These are phyloP conservation scores for Lytechinus pictus DNA, from an alignment of 35 echinoderm and acorn worm species.

Conservation along the genomic window DNA sequence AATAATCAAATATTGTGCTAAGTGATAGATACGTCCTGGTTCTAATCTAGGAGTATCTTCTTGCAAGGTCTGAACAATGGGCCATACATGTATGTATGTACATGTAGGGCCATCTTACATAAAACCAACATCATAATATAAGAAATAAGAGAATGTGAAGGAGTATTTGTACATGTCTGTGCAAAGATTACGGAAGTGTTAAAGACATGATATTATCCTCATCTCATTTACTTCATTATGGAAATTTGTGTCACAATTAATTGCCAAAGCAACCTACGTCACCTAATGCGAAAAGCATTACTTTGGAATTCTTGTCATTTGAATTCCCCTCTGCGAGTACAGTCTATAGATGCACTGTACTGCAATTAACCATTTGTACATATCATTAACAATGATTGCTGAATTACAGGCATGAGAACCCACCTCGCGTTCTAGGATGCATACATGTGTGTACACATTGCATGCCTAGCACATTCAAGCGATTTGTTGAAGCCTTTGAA, in stretches of 20 bases:
- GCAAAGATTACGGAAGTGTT: too few relatives aligned
- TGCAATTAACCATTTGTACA: slow-evolving; percentile 12
- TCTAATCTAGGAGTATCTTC: too few relatives aligned
- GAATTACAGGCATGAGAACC: background rate
- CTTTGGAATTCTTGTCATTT: background rate
- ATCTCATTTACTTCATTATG: background rate
- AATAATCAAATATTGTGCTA: too few relatives aligned
- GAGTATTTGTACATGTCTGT: too few relatives aligned
- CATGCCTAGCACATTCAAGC: background rate
- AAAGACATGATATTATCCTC: too few relatives aligned
- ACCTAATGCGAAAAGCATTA: background rate
- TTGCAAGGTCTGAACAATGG: too few relatives aligned
- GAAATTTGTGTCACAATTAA: slow-evolving; percentile 6
- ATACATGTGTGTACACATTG: background rate
- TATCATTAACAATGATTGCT: background rate
- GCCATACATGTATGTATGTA: too few relatives aligned
- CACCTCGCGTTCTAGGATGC: background rate
- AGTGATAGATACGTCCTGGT: too few relatives aligned
- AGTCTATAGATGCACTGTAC: background rate
- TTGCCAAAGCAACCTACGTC: background rate
- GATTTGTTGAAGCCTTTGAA: too few relatives aligned
- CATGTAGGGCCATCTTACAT: too few relatives aligned
- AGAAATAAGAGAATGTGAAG: too few relatives aligned
- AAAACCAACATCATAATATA: too few relatives aligned
- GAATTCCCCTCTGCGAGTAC: background rate